Evolutionary conservation across 2,888 invertebrate genomes (phyloP).

Genomic region (Mycalesis mineus): DNA sequence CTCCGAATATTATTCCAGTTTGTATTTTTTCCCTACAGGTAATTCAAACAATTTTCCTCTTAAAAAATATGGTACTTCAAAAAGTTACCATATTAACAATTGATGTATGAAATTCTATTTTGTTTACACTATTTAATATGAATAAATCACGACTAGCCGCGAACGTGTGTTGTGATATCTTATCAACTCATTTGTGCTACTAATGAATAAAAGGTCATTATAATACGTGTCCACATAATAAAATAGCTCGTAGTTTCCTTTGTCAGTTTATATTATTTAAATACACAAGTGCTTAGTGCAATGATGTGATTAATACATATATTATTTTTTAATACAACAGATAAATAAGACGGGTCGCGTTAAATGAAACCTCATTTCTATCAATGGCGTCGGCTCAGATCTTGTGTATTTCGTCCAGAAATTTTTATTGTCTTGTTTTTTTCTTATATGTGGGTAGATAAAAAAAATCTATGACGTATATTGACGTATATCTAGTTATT

Average conservation of each 20-base stretch:
- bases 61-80: no score
- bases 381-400: no score
- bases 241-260: neutral
- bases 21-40: no score
- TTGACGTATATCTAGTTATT: neutral
- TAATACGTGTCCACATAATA: neutral
- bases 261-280: neutral
- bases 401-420: no score
- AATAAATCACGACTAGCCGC: neutral
- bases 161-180: neutral
- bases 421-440: no score
- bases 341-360: no score
- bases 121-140: neutral
- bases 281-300: no score
- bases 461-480: neutral
- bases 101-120: neutral
- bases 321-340: no score
- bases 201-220: constrained; percentile 11
- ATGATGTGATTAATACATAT: no score
- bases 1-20: no score
- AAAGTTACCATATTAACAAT: neutral
- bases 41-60: no score
- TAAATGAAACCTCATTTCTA: no score
- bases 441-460: neutral
- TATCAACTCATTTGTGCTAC: constrained; percentile 8